Evolutionary conservation across 1,140 invertebrate species (phyloP), one percentile per base, ranked within the genome.

Genomic region (Leptinotarsa undecemlineata): DNA sequence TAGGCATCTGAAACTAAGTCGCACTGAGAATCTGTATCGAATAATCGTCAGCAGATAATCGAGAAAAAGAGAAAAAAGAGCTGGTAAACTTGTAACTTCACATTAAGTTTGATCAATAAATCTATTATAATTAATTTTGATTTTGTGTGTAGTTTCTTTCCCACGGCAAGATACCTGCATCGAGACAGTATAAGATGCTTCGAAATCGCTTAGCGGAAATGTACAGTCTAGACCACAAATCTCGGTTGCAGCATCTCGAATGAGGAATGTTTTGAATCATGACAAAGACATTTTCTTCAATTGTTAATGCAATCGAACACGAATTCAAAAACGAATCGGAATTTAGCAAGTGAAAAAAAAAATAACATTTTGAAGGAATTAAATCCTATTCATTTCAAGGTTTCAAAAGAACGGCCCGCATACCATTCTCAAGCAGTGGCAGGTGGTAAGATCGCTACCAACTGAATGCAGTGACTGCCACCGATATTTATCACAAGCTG

Each of bases 71-170:
- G 4, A 26, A 64, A 64, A 26, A 64, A 11, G 4, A 26, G 62
- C 6, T 57, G 6, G 51, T 17, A 14, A 57, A 17, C 15, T 57
- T 17, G 51, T 14, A 57, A 15, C 51, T 57, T 17, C 51, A 57
- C n/a, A 57, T 57, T 57, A n/a, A 57, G 51, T 57, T 57, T 17
- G 51, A 20, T 21, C 80, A 78, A 83, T 82, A 83, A 81, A 82
- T 82, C 76, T 81, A 79, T 80, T 79, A 77, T 82, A 82, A 82
- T 81, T 82, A 81, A 82, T 81, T 82, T 82, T 78, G 76, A 79
- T 80, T 78, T 81, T 82, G 77, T 82, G 78, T 78, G 79, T 76
- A 42, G 33, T 42, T 42, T 42, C 76, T 76, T 82, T 82, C 81
- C 80, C 81, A 82, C 81, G 81, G 80, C 74, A 71, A 68, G 72